A percentile compares a stretch with the other conserved stretches of the same genome.
Conservation (phyloP, 2,888 invertebrate species). For the Noctua janthe region DNA sequence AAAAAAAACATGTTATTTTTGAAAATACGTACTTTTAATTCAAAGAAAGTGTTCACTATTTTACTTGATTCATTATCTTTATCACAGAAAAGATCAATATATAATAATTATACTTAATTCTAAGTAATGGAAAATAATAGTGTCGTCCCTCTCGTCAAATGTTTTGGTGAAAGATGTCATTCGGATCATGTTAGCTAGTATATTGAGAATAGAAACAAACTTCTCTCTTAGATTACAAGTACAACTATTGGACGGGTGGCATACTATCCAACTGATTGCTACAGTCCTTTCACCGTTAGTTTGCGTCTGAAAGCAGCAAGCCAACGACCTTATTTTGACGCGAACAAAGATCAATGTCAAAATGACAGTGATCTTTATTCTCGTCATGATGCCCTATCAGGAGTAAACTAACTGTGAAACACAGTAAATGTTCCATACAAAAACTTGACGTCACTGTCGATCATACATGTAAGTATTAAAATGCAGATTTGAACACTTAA, state of each 20-base stretch:
- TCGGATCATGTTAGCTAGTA: not conserved
- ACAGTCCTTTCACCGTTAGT: not conserved
- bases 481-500: slow-evolving; percentile 9
- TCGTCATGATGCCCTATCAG: not conserved
- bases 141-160: slow-evolving; percentile 9
- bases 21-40: slow-evolving; percentile 37
- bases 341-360: not conserved
- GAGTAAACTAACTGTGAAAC: not conserved
- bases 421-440: slow-evolving; percentile 28
- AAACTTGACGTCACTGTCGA: slow-evolving; percentile 5
- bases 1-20: not conserved
- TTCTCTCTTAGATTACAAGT: not conserved
- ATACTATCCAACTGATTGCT: not conserved
- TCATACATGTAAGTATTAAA: not conserved
- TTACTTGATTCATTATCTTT: slow-evolving; percentile 57
- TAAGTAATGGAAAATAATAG: slow-evolving; percentile 40
- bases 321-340: not conserved
- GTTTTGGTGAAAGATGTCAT: slow-evolving; percentile 12
- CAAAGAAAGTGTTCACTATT: slow-evolving; percentile 29
- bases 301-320: not conserved
- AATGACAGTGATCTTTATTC: not conserved
- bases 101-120: slow-evolving; percentile 43
- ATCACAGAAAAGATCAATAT: slow-evolving; percentile 68
- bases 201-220: not conserved
- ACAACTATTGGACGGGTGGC: slow-evolving; percentile 16